Base-by-base conservation (phyloP, 2,113 vertebrate genomes). In the Archilochus colubris region DNA sequence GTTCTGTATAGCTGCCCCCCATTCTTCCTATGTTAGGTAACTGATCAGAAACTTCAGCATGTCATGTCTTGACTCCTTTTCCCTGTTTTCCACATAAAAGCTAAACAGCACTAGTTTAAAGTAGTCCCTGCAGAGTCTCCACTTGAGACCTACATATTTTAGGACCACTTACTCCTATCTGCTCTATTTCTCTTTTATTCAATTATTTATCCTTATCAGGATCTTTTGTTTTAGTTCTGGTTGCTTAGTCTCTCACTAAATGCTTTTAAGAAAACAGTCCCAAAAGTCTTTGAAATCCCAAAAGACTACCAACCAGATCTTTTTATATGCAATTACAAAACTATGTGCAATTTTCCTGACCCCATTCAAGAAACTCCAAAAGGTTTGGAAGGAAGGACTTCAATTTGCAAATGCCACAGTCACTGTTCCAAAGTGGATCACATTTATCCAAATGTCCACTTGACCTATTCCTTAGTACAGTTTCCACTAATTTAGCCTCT, bases 381-480 rank as follows among this genome's bases (percentile, higher is more conserved):
- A 82, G n/a, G 20, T 70, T 96, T 89, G 21, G 27, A 50, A 55
- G 61, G 48, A 62, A 82, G n/a, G 79, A 66, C 15, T 82, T 74
- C 53, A 57, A 62, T 78, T 82, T 85, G 53, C 61, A 92, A 88
- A 92, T 93, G 75, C 24, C 79, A 57, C 50, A 40, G 66, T 14
- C 30, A 19, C 33, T 72, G 70, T 79, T 63, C 50, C 12, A 36
- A 72, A 88, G 43, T 36, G 16, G 19, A 36, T 58, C 62, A 54
- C 59, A 69, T 88, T 88, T 82, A 67, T 54, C 50, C 21, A 72
- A 63, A 90, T 25, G 24, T 54, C 38, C 59, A 79, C 79, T 75
- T 90, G 75, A 92, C 93, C 79, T 90, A 70, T 90, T 96, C n/a
- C n/a, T 88, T 67, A 25, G 51, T 46, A 21, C 24, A 53, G 24